Base-by-base conservation (phyloP, 1,140 invertebrate species). In the Orius insidiosus region DNA sequence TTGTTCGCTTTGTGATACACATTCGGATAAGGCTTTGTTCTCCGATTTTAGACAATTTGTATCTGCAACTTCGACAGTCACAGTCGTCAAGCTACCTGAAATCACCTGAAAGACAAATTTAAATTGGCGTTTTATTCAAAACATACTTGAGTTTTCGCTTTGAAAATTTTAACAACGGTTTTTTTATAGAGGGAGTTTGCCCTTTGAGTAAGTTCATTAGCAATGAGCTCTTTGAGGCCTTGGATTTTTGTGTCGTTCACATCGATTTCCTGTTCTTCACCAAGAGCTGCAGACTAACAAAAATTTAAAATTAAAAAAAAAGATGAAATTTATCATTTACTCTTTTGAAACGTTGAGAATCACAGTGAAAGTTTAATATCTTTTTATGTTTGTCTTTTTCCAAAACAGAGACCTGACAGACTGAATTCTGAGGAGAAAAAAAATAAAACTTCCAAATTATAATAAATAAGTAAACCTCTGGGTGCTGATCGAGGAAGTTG, bases 11-110 rank as follows among this genome's bases (percentile, higher is more conserved):
- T 24, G 24, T 7, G 24, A 24, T 24, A 24, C 9, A 34, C 47
- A 49, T 13, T 45, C 38, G 10, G 35, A 38, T 1, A 24, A 11
- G 1, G n/a, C 11, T 18, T 7, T 34, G 10, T 50, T 37, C 34
- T 43, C 48, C 33, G 19, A 42, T 31, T 45, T 52, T 2, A 44
- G 36, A 19, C 51, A 52, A 15, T 50, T 40, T 15, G 51, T 46
- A 10, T 46, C 40, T 32, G 44, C 47, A 11, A 52, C 15, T 42
- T 36, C 33, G 8, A 50, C 38, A 31, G 33, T 34, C 8, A 49
- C 9, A 15, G 41, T 43, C 3, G 39, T 36, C n/a, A 46, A 15
- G 33, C 11, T 50, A 10, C 48, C 48, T 40, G 48, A 41, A 18
- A 46, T 37, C 8, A 46, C 34, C 48, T 51, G 3, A 2, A 39